Percentiles rank a stretch among this genome's conserved stretches.
Conservation (phyloP, 2,888 invertebrate species). For the Tetragonula carbonaria region DNA sequence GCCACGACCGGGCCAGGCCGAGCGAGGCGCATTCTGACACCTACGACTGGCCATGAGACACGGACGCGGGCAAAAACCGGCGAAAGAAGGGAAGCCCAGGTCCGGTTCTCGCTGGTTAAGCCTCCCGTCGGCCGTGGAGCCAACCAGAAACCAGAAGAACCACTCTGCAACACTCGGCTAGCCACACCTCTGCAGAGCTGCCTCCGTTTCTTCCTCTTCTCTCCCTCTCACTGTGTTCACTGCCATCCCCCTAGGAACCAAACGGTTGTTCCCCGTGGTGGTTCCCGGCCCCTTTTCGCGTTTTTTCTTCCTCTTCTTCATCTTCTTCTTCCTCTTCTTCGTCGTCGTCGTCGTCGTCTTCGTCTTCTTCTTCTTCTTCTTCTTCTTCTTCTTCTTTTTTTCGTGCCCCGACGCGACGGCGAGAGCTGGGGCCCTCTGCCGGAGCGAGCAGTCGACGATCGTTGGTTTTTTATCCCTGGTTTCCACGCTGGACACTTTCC, state of each 20-base stretch:
- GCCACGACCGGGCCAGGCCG: slow-evolving; percentile 51
- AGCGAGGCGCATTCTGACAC: slow-evolving; percentile 78
- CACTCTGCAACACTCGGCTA: slow-evolving; percentile 79
- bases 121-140: slow-evolving; percentile 81
- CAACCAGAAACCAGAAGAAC: slow-evolving; percentile 82
- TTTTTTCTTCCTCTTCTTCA: slow-evolving; percentile 35
- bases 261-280: slow-evolving; percentile 18
- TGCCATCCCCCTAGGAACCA: slow-evolving; percentile 19
- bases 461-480: slow-evolving; percentile 6
- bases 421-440: slow-evolving; percentile 82
- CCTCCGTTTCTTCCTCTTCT: slow-evolving; percentile 71
- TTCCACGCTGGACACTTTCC: slow-evolving; percentile 17
- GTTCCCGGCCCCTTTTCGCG: slow-evolving; percentile 61
- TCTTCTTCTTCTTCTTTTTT: slow-evolving; percentile 32
- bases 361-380: too few species aligned
- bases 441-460: slow-evolving; percentile 49
- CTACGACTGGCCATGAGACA: slow-evolving; percentile 78
- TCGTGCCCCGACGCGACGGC: slow-evolving; percentile 50
- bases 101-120: slow-evolving; percentile 76
- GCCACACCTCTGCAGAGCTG: slow-evolving; percentile 81
- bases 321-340: too few species aligned
- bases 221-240: slow-evolving; percentile 62
- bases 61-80: slow-evolving; percentile 65
- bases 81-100: slow-evolving; percentile 64
- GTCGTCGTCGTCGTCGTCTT: too few species aligned